A percentile compares a stretch with the other conserved stretches of the same genome.
These are phyloP conservation scores for Caenorhabditis brenneri DNA, from an alignment of 1,140 invertebrate species.

Conservation along the genomic window DNA sequence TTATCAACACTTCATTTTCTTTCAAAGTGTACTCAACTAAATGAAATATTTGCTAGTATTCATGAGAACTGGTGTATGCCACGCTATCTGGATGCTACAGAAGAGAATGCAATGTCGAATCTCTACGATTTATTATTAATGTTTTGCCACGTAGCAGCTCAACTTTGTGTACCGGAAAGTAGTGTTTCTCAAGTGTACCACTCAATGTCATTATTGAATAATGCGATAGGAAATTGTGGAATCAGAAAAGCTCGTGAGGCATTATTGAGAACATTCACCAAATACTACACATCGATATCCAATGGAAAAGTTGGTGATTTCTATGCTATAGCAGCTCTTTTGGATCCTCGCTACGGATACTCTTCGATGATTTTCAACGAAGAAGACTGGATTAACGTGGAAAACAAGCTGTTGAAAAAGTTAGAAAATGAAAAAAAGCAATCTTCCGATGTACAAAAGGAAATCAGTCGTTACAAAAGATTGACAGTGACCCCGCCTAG, in stretches of 20 bases:
- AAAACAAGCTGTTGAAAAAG: background rate
- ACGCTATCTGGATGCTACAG: background rate
- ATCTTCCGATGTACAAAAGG: background rate
- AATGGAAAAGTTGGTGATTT: background rate
- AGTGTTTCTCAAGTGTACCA: background rate
- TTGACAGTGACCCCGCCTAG: background rate
- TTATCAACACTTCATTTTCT: slow-evolving; percentile 20
- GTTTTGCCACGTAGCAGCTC: background rate
- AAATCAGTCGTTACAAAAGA: background rate
- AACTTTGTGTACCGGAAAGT: background rate
- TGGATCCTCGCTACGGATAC: slow-evolving; percentile 9
- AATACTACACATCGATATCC: background rate
- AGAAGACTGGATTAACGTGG: background rate
- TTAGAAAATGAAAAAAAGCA: background rate
- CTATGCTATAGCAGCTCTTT: background rate
- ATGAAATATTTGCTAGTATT: background rate
- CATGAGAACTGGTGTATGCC: slow-evolving; percentile 30
- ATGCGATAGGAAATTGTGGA: background rate
- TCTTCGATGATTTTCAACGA: background rate
- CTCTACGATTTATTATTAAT: background rate
- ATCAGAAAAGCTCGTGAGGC: background rate
- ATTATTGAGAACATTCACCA: background rate
- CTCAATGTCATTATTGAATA: background rate
- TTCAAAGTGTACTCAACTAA: background rate
- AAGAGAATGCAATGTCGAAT: background rate